A percentile compares a stretch with the other conserved stretches of the same genome.
phyloP scores from a whole-genome alignment of 2,888 invertebrate species.

The Myopa tessellatipennis region DNA sequence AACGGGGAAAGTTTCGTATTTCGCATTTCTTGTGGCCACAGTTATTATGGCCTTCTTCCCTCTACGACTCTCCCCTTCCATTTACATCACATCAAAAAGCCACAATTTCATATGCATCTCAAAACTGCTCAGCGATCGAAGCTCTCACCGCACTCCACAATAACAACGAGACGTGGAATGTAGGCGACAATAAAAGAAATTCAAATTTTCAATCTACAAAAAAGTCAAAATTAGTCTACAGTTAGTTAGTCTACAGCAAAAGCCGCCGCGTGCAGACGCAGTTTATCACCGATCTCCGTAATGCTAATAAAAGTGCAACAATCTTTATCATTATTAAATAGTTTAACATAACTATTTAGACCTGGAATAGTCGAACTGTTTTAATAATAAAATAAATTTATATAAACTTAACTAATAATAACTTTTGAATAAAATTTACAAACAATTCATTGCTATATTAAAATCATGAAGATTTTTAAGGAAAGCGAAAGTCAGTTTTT shows the following conservation, averaged over 20 bases:
- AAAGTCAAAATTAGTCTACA: no score
- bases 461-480: no score
- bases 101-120: not conserved
- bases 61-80: not conserved
- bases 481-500: not conserved
- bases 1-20: slow-evolving; percentile 59
- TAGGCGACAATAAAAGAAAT: not conserved
- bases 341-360: no score
- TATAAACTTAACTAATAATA: no score
- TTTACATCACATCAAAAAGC: not conserved
- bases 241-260: slow-evolving; percentile 19
- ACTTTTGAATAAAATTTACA: no score
- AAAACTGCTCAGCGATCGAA: not conserved
- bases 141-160: not conserved
- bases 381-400: no score
- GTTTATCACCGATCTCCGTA: no score
- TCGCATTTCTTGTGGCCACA: slow-evolving; percentile 56
- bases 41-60: not conserved
- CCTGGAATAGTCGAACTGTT: no score
- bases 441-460: no score
- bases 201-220: slow-evolving; percentile 21
- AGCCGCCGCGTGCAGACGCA: slow-evolving; percentile 13
- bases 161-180: not conserved
- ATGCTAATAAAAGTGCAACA: no score
- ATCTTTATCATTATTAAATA: no score